phyloP scores from a whole-genome alignment of 1,140 invertebrate genomes.

The Ganaspis sp. region DNA sequence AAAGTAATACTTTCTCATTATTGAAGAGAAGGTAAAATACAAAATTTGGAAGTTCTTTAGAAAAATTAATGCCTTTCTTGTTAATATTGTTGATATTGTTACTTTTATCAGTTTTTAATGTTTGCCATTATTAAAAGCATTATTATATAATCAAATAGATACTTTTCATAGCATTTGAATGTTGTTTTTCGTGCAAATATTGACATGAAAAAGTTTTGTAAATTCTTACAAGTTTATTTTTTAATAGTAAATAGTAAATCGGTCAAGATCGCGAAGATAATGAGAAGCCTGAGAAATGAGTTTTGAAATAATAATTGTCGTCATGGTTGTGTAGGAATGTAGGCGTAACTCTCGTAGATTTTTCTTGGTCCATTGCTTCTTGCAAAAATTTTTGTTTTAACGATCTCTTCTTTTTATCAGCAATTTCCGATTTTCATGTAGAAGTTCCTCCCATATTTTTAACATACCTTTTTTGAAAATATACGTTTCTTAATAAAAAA shows the following conservation, averaged over 20 bases:
- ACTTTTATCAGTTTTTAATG: no score
- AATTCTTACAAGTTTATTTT: background rate
- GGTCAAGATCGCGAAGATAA: conserved; percentile 20
- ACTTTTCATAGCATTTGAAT: no score
- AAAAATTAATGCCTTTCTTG: no score
- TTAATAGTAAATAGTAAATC: conserved; percentile 4
- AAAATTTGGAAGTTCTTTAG: no score
- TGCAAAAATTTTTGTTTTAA: background rate
- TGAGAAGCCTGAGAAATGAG: conserved; percentile 27
- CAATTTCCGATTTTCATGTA: background rate
- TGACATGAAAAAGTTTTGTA: background rate
- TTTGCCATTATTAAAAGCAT: no score
- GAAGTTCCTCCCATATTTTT: background rate
- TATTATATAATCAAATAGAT: no score
- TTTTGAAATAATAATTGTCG: conserved; percentile 28
- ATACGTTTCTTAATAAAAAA: background rate
- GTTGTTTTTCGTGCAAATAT: no score
- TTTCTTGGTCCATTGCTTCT: background rate
- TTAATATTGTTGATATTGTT: no score
- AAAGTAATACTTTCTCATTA: no score
- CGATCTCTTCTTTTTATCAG: background rate
- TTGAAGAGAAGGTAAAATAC: no score
- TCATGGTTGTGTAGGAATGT: conserved; percentile 17
- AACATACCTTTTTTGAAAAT: conserved; percentile 5
- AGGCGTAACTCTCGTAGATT: conserved; percentile 8